A percentile compares a stretch with the other conserved stretches of the same genome.
Conservation (phyloP, 2,113 vertebrate genomes). For the Cygnus buccinator region DNA sequence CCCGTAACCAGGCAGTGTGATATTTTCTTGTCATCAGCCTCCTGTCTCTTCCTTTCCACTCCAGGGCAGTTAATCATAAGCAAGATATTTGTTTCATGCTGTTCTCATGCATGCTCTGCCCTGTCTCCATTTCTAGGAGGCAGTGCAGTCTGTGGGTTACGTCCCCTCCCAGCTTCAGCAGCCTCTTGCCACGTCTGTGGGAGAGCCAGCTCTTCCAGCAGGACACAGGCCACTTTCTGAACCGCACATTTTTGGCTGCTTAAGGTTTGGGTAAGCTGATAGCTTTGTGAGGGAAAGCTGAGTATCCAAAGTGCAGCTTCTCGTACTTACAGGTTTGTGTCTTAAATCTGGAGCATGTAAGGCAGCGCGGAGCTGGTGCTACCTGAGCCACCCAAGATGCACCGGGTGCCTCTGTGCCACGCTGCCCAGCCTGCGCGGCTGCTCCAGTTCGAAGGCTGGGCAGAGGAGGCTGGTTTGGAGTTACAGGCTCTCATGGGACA, state of each 20-base stretch:
- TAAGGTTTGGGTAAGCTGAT: not conserved
- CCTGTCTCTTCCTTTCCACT: not conserved
- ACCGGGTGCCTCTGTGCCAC: fast-evolving
- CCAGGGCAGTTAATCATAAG: not conserved
- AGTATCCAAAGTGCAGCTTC: not conserved
- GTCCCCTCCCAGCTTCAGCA: not conserved
- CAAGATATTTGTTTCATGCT: not conserved
- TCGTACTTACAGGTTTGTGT: not conserved
- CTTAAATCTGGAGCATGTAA: not conserved
- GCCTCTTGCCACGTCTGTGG: not conserved
- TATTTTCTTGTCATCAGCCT: conserved; percentile 24
- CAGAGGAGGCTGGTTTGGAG: not conserved
- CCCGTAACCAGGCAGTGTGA: not conserved
- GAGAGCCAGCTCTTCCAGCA: not conserved
- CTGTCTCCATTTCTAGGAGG: not conserved
- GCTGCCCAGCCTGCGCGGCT: not conserved
- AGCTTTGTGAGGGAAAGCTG: not conserved
- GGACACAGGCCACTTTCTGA: not conserved
- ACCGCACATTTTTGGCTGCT: not conserved
- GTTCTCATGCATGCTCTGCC: not conserved
- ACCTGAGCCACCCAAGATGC: fast-evolving
- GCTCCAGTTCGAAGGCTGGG: not conserved
- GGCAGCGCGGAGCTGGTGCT: not conserved
- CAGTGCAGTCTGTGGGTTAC: fast-evolving
- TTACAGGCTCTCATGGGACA: not conserved